Percentiles rank a stretch among this genome's conserved stretches.
Evolutionary conservation across 35 echinoderm and acorn worm genomes (phyloP).

Genomic region (Lytechinus pictus): DNA sequence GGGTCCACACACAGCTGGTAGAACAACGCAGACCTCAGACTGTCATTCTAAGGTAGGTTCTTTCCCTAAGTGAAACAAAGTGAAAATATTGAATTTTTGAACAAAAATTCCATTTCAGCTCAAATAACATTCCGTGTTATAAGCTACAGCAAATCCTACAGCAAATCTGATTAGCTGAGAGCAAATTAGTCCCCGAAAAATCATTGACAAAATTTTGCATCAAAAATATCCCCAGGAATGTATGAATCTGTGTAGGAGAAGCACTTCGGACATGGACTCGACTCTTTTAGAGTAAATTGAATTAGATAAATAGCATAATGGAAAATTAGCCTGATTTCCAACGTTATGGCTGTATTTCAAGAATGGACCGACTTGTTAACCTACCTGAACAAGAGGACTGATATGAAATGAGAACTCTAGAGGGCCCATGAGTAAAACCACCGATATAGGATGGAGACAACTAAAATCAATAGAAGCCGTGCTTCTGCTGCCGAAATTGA

Average conservation of each 20-base stretch:
- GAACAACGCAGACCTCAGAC: slow-evolving; percentile 32
- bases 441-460: background rate
- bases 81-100: too few species aligned
- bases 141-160: too few species aligned
- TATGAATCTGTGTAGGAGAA: too few species aligned
- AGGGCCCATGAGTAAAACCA: slow-evolving; percentile 7
- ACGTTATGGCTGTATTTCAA: background rate
- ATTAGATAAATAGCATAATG: background rate
- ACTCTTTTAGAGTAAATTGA: background rate
- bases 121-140: too few species aligned
- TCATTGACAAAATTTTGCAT: too few species aligned
- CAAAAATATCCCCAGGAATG: too few species aligned
- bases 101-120: too few species aligned
- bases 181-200: too few species aligned
- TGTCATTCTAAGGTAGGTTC: slow-evolving; percentile 23
- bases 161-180: too few species aligned
- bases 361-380: background rate
- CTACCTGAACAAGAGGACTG: background rate
- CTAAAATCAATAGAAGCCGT: background rate
- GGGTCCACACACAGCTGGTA: background rate
- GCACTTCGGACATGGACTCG: too few species aligned
- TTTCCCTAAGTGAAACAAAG: background rate
- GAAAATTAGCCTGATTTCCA: background rate
- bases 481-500: slow-evolving; percentile 30
- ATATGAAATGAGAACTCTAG: background rate